Conservation (phyloP, 35 echinoderm and acorn worm genomes). For the Apostichopus japonicus region DNA sequence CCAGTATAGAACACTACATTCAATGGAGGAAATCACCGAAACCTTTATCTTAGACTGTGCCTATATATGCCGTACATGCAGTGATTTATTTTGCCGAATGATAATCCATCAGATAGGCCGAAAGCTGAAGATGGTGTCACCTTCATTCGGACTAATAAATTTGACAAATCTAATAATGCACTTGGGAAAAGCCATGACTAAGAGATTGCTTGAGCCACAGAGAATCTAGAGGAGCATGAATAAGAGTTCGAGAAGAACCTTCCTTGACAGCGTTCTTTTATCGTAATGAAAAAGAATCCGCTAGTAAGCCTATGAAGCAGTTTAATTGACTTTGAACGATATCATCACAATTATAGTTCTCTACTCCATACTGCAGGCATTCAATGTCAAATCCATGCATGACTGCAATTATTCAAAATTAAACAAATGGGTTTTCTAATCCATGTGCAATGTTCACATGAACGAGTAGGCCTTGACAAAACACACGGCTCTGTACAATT, state of each 20-base stretch:
- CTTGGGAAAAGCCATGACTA: slow-evolving; percentile 9
- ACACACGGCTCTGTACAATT: too few relatives aligned
- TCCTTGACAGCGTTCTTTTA: not conserved
- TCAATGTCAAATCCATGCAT: too few relatives aligned
- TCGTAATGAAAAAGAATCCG: not conserved
- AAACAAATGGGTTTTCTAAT: too few relatives aligned
- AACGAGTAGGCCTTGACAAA: too few relatives aligned
- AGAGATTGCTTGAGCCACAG: not conserved
- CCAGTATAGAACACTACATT: not conserved
- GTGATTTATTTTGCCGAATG: not conserved
- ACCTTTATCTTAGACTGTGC: not conserved
- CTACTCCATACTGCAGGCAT: too few relatives aligned
- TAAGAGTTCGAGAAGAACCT: not conserved
- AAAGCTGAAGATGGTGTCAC: not conserved
- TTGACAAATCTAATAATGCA: slow-evolving; percentile 7
- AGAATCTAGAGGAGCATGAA: not conserved
- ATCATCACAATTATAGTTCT: too few relatives aligned
- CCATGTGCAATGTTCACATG: too few relatives aligned
- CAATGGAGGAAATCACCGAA: not conserved
- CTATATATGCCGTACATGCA: not conserved
- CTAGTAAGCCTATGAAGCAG: not conserved
- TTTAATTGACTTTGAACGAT: not conserved
- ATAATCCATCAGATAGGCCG: not conserved
- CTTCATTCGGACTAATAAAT: slow-evolving; percentile 20
- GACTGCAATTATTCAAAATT: too few relatives aligned